A percentile compares a stretch with the other conserved stretches of the same genome.
phyloP scores from a whole-genome alignment of 2,797 vertebrate species.

The Meriones psammophilus region DNA sequence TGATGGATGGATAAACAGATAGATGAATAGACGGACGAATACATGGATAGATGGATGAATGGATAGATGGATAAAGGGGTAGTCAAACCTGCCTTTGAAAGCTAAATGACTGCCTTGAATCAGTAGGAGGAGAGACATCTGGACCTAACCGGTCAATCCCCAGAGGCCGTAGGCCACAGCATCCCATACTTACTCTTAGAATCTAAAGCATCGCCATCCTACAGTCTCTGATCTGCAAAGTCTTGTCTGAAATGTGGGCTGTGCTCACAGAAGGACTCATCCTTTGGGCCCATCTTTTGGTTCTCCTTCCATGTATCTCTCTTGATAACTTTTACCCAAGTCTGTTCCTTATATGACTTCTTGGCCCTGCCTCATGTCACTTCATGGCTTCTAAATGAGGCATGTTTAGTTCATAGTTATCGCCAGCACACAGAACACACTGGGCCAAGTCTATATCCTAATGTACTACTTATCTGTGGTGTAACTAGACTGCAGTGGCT shows the following conservation, averaged over 20 bases:
- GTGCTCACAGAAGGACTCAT: neutral
- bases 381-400: neutral
- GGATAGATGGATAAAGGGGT: neutral
- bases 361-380: neutral
- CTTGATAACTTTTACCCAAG: neutral
- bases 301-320: neutral
- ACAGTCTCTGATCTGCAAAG: no score
- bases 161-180: neutral
- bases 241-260: neutral
- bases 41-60: neutral
- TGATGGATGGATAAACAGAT: neutral
- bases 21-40: neutral
- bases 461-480: neutral
- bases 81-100: neutral
- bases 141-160: neutral
- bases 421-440: no score
- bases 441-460: neutral
- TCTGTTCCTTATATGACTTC: neutral
- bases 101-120: neutral
- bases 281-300: neutral
- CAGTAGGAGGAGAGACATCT: neutral
- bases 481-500: neutral
- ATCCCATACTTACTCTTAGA: neutral
- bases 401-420: neutral
- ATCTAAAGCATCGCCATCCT: neutral